phyloP scores from a whole-genome alignment of 2,113 vertebrate genomes.

The Tragelaphus buxtoni region DNA sequence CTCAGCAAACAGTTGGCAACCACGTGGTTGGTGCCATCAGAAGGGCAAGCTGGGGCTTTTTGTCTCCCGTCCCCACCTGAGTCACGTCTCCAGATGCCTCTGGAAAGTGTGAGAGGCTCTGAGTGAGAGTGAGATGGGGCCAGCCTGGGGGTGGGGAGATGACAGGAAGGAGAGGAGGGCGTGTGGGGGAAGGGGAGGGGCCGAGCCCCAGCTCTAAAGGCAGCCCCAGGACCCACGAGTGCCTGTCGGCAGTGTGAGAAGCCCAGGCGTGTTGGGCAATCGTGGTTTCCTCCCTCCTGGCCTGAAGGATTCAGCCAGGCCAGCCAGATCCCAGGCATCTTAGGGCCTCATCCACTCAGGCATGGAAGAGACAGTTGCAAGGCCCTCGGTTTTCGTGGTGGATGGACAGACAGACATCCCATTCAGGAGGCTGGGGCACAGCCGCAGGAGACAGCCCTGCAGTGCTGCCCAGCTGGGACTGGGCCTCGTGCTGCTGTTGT shows the following conservation, averaged over 20 bases:
- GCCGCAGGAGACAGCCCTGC: fast-evolving
- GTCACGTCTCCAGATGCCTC: conserved; percentile 18
- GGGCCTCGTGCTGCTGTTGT: conserved; percentile 76
- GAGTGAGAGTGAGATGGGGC: conserved; percentile 37
- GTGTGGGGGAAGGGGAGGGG: conserved; percentile 40
- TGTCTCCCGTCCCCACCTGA: neutral
- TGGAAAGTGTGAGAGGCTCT: conserved; percentile 50
- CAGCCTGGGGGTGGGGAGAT: neutral
- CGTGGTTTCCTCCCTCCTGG: conserved; percentile 60
- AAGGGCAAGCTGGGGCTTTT: neutral
- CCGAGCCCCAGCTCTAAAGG: conserved; percentile 45
- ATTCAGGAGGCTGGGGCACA: conserved; percentile 29
- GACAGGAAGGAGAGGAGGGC: conserved; percentile 29
- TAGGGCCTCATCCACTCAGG: neutral
- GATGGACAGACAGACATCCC: conserved; percentile 72
- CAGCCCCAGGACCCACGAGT: neutral
- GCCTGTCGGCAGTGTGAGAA: neutral
- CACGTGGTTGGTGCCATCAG: neutral
- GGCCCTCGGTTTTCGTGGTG: conserved; percentile 81
- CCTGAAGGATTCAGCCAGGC: neutral
- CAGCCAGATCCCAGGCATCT: neutral
- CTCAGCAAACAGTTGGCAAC: neutral
- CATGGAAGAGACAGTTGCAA: conserved; percentile 59
- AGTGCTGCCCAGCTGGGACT: conserved; percentile 65
- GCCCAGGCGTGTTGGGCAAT: conserved; percentile 50